These are phyloP conservation scores for Palythoa grandis DNA, from an alignment of 92 coral and sea anemone species.

Conservation along the genomic window DNA sequence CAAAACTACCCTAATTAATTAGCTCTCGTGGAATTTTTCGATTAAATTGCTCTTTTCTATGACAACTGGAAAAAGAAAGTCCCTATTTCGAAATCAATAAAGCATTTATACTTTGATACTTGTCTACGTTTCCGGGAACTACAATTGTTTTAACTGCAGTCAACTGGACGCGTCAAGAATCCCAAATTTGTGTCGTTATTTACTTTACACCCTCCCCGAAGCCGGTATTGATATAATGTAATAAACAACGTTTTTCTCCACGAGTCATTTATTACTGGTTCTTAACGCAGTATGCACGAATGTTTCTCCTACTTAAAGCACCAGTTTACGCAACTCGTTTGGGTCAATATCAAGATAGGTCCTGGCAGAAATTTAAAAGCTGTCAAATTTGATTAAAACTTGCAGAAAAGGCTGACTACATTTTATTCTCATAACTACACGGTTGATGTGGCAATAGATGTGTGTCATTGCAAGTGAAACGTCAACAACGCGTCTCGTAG, in stretches of 20 bases:
- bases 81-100: too few species aligned
- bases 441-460: neutral
- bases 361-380: neutral
- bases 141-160: neutral
- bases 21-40: too few species aligned
- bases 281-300: neutral
- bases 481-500: conserved; percentile 95
- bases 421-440: neutral
- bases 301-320: neutral
- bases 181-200: neutral
- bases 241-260: neutral
- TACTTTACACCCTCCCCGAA: neutral
- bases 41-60: too few species aligned
- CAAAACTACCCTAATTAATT: too few species aligned
- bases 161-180: neutral
- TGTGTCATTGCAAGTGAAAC: neutral
- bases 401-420: neutral
- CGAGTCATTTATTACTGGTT: neutral
- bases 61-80: too few species aligned
- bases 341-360: neutral
- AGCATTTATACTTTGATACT: neutral
- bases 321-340: neutral
- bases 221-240: neutral
- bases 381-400: neutral
- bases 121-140: neutral